Conservation (phyloP, 2,888 invertebrate species). For the Meta bourneti region DNA sequence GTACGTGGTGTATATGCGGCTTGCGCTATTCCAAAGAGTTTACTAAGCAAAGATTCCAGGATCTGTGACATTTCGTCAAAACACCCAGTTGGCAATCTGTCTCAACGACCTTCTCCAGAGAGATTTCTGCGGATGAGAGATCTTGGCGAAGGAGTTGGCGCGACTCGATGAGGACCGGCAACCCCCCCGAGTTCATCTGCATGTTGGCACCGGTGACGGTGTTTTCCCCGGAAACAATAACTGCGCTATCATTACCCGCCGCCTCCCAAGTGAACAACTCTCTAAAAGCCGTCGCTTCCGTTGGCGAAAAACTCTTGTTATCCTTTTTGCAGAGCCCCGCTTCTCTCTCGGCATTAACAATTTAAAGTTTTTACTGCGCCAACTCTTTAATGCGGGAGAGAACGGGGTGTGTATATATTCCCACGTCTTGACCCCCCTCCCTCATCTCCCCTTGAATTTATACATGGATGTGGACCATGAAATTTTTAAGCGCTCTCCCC, state of each 20-base stretch:
- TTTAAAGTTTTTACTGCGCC: conserved; percentile 60
- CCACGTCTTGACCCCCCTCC: conserved; percentile 33
- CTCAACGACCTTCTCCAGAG: background rate
- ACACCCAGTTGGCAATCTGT: background rate
- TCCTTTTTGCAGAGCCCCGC: background rate
- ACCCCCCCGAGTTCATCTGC: conserved; percentile 66
- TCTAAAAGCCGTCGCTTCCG: conserved; percentile 58
- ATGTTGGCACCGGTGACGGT: conserved; percentile 34
- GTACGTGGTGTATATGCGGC: too few species aligned
- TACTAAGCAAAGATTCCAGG: background rate
- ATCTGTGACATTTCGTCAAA: background rate
- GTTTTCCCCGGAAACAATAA: conserved; percentile 66
- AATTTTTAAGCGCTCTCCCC: conserved; percentile 57
- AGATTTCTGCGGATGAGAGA: background rate
- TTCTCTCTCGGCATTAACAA: conserved; percentile 64
- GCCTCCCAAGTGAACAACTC: conserved; percentile 51
- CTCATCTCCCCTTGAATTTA: conserved; percentile 26
- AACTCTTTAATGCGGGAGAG: conserved; percentile 60
- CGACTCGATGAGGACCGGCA: background rate
- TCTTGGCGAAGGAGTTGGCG: conserved; percentile 43
- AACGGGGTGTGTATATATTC: conserved; percentile 21
- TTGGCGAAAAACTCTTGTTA: conserved; percentile 5
- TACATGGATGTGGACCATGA: conserved; percentile 32
- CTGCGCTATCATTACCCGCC: conserved; percentile 63
- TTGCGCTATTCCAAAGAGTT: too few species aligned